Evolutionary conservation across 2,888 invertebrate species (phyloP), one percentile per base, ranked within the genome.

Genomic region (Stenchaetothrips biformis): DNA sequence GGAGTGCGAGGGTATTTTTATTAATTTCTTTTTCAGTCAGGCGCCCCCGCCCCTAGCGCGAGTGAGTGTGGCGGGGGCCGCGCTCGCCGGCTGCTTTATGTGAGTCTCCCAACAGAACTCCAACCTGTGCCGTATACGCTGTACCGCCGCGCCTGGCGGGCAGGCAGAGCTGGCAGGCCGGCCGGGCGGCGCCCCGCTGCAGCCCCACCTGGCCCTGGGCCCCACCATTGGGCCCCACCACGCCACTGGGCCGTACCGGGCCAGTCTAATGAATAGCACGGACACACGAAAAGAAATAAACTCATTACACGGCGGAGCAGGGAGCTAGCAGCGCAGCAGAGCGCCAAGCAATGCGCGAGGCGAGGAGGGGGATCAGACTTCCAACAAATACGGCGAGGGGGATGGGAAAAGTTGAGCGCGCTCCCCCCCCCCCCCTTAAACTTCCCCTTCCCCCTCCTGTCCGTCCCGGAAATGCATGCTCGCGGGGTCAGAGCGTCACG

Each of bases 231-330:
- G n/a, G n/a, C n/a, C 37, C 37, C 37, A 37, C 37, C 37, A 37
- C 37, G 37, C 37, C 59, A 59, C 59, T 16, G 59, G 18, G 59
- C 59, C 59, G 59, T 16, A 16, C 11, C 13, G 59, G 59, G 18
- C 59, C 11, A 25, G 67, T 74, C 67, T 74, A 74, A 74, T 74
- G 67, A 74, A 74, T 74, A 74, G 67, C 67, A 74, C 67, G 67
- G 67, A 74, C 67, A 74, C 67, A 74, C 67, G 67, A 74, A 74
- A 74, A 74, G 67, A 74, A 74, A 74, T 74, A 74, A 74, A 74
- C 67, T 74, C 67, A 74, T 74, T 74, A 74, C 67, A 74, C 67
- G 25, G 67, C 67, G 25, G 25, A 74, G 67, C 11, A 25, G 67
- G 21, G 59, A 18, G 59, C 18, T 59, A 18, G 59, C 11, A 59